Percentiles rank a stretch among this genome's conserved stretches.
phyloP scores from a whole-genome alignment of 2,888 invertebrate genomes.

The Odontocolon sp. region DNA sequence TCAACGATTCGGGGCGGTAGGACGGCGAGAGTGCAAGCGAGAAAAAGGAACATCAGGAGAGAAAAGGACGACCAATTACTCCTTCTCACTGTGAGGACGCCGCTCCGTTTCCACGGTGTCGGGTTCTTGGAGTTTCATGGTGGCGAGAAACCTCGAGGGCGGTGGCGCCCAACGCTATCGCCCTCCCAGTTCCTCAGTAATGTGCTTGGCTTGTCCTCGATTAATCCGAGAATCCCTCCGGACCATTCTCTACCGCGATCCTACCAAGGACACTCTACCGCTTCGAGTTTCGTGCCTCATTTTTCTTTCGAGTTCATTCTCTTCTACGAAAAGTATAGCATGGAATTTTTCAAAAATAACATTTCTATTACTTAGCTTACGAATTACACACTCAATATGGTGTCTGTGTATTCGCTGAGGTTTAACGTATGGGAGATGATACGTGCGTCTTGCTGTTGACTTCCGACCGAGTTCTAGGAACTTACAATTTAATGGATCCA shows the following conservation, averaged over 20 bases:
- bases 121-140: slow-evolving; percentile 70
- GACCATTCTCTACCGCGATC: slow-evolving; percentile 12
- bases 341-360: not conserved
- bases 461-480: not conserved
- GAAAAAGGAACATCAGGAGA: slow-evolving; percentile 26
- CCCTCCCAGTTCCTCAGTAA: slow-evolving; percentile 72
- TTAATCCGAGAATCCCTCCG: slow-evolving; percentile 71
- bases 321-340: not conserved
- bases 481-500: not conserved
- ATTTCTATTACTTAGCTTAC: too few species aligned
- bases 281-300: not conserved
- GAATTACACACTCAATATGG: too few species aligned
- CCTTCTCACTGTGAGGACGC: slow-evolving; percentile 45
- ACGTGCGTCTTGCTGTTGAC: not conserved
- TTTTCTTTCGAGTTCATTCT: not conserved
- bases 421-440: too few species aligned
- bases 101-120: slow-evolving; percentile 59
- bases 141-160: slow-evolving; percentile 49
- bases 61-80: slow-evolving; percentile 51
- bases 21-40: slow-evolving; percentile 15
- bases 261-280: not conserved
- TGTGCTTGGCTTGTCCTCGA: slow-evolving; percentile 79
- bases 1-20: slow-evolving; percentile 73
- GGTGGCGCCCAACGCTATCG: slow-evolving; percentile 61
- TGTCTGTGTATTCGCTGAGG: too few species aligned